Conservation (phyloP, 1,140 invertebrate genomes). For the Bombus superbus region DNA sequence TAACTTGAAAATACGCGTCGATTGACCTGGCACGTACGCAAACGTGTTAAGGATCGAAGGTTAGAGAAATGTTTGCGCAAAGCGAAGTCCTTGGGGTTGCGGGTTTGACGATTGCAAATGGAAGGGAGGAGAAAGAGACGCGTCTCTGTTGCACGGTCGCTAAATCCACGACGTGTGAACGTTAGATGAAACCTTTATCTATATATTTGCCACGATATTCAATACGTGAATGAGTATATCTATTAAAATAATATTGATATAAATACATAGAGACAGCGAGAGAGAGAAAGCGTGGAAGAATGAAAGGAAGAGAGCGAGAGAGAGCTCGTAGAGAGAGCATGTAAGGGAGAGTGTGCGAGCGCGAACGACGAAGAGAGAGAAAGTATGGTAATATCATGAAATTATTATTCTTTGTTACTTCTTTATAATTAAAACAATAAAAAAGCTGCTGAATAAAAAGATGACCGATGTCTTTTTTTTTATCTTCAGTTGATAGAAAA, state of each 20-base stretch:
- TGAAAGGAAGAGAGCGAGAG: constrained; percentile 62
- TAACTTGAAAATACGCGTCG: too few relatives aligned
- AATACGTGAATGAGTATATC: constrained; percentile 77
- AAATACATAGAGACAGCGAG: constrained; percentile 66
- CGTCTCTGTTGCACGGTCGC: constrained; percentile 59
- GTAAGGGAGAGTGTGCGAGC: constrained; percentile 63
- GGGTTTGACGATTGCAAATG: too few relatives aligned
- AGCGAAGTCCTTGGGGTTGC: background rate
- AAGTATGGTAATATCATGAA: constrained; percentile 80
- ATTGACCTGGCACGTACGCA: too few relatives aligned
- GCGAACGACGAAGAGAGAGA: constrained; percentile 70
- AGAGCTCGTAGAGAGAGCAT: constrained; percentile 56
- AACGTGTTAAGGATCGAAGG: background rate
- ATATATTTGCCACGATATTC: constrained; percentile 78
- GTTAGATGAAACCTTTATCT: constrained; percentile 68
- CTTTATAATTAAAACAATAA: constrained; percentile 83
- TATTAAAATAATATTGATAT: constrained; percentile 66
- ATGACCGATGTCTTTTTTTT: constrained; percentile 68
- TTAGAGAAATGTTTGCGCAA: background rate
- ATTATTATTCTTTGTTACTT: constrained; percentile 83
- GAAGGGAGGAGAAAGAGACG: constrained; percentile 28
- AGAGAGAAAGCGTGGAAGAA: constrained; percentile 63
- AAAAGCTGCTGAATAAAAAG: constrained; percentile 81
- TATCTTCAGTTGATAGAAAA: background rate
- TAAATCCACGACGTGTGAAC: constrained; percentile 51